phyloP scores from a whole-genome alignment of 2,797 vertebrate species.

The Petrocephalus schoutedeni region DNA sequence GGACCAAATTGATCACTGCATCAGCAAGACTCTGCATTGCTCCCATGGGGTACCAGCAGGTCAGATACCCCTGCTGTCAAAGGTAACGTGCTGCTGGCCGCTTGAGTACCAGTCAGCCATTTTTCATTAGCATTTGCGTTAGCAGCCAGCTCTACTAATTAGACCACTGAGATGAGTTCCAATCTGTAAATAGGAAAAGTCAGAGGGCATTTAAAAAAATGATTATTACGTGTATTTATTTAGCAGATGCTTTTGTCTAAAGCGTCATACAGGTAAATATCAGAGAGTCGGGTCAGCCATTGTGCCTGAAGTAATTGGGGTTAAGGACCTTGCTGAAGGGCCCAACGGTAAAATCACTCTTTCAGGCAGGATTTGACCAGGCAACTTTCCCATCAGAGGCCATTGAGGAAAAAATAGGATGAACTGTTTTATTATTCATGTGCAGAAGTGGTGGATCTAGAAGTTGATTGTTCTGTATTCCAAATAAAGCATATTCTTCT shows the following conservation, averaged over 20 bases:
- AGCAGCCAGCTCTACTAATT: not conserved
- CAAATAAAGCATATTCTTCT: not conserved
- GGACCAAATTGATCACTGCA: not conserved
- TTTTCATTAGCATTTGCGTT: not conserved
- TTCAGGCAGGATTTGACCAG: not conserved
- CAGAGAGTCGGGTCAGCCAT: not conserved
- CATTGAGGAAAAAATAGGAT: not conserved
- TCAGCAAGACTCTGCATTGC: not conserved
- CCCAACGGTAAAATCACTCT: not conserved
- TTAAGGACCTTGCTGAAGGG: not conserved
- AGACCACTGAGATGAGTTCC: not conserved
- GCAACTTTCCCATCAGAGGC: not conserved
- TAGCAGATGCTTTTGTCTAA: not conserved
- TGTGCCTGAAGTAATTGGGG: not conserved
- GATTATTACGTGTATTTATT: not conserved
- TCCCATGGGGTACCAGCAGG: not conserved
- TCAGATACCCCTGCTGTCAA: not conserved
- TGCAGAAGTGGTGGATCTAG: not conserved
- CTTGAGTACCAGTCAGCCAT: not conserved
- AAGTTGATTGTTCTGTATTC: not conserved
- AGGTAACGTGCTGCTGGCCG: not conserved
- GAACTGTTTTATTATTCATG: not conserved
- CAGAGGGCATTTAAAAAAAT: not conserved
- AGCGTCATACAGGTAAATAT: not conserved
- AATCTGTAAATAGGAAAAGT: not conserved